Conservation (phyloP, 2,113 vertebrate species). For the Lophotis ruficrista region DNA sequence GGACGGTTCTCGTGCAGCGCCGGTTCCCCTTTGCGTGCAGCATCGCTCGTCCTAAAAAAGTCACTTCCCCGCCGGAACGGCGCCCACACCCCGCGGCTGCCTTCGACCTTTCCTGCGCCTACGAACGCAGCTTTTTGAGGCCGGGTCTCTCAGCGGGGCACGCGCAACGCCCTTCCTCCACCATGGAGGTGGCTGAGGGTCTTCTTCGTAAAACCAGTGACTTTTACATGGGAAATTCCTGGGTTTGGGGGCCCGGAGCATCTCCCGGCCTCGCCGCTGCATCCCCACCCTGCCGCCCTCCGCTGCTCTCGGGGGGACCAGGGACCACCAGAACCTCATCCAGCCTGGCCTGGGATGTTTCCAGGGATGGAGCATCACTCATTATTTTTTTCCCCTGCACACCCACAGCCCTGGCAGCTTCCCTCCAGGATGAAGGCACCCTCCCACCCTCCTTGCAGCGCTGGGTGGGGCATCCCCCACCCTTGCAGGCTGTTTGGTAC, state of each 20-base stretch:
- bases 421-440: neutral
- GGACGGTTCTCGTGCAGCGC: rapidly evolving
- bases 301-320: rapidly evolving
- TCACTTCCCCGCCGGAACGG: neutral
- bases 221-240: neutral
- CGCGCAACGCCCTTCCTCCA: rapidly evolving
- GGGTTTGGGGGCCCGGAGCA: neutral
- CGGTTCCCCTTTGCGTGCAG: neutral
- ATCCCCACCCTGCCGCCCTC: too few relatives aligned
- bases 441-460: too few relatives aligned
- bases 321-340: too few relatives aligned
- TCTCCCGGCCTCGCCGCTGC: rapidly evolving
- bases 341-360: too few relatives aligned
- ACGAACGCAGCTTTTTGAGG: neutral
- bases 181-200: neutral
- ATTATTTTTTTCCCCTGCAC: neutral
- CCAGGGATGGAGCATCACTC: too few relatives aligned
- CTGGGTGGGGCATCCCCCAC: too few relatives aligned
- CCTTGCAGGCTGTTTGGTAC: neutral
- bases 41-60: neutral
- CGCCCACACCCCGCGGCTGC: rapidly evolving
- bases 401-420: neutral
- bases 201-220: rapidly evolving
- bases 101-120: neutral
- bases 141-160: too few relatives aligned